phyloP scores from a whole-genome alignment of 2,113 vertebrate genomes.

The Australoheros scitulus region DNA sequence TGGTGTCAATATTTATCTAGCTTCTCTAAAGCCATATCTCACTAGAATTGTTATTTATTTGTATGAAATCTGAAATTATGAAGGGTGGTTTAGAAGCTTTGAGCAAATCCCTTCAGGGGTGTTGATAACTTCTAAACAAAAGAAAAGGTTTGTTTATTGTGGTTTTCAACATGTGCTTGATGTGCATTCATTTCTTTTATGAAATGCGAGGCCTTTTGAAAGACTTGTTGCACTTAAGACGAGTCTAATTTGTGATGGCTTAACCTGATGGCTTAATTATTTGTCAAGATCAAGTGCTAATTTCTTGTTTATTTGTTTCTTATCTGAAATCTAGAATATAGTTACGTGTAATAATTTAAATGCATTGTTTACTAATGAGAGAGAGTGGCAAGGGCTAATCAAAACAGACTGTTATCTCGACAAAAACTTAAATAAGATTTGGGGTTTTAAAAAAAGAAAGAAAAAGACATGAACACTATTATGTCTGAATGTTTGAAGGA shows the following conservation, averaged over 20 bases:
- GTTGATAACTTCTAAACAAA: background rate
- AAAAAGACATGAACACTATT: background rate
- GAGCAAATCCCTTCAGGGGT: background rate
- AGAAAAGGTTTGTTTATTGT: background rate
- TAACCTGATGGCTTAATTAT: background rate
- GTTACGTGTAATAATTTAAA: background rate
- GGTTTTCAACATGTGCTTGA: background rate
- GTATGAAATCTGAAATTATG: background rate
- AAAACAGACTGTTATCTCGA: background rate
- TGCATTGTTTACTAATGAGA: background rate
- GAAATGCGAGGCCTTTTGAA: background rate
- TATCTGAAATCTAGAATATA: background rate
- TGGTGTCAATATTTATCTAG: background rate
- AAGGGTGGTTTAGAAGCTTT: background rate
- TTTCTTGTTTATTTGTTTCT: background rate
- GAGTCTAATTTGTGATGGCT: rapidly evolving
- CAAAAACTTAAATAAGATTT: background rate
- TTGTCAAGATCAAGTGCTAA: background rate
- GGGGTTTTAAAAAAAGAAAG: too few relatives aligned
- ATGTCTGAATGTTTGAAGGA: background rate
- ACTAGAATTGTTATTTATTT: background rate
- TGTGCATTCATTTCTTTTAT: rapidly evolving
- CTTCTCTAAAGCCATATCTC: background rate
- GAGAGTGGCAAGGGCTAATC: background rate
- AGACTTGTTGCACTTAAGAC: background rate